phyloP scores from a whole-genome alignment of 1,140 invertebrate species.

The Lethocerus indicus region DNA sequence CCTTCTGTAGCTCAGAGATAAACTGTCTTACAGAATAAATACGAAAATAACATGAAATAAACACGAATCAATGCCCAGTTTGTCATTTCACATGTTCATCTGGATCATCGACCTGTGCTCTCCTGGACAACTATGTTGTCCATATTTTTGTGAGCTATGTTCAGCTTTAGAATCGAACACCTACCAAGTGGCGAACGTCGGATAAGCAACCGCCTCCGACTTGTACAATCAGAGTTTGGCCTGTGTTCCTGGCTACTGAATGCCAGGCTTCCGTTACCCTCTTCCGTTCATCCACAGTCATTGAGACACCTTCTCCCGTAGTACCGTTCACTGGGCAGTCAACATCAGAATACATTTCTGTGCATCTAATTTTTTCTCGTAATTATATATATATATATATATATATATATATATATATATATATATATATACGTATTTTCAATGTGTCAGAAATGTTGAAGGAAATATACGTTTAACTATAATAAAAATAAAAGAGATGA shows the following conservation, averaged over 20 bases:
- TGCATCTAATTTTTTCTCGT: neutral
- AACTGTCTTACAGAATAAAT: neutral
- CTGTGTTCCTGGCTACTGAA: constrained; percentile 30
- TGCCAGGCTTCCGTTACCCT: constrained; percentile 47
- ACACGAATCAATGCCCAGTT: neutral
- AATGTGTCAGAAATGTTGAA: neutral
- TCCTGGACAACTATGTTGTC: neutral
- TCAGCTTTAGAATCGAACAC: constrained; percentile 4
- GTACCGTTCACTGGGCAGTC: constrained; percentile 54
- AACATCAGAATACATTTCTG: constrained; percentile 10
- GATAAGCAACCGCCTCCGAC: constrained; percentile 51
- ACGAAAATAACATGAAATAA: neutral
- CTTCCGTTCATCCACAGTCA: constrained; percentile 52
- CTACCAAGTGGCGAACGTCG: constrained; percentile 53
- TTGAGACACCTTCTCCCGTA: constrained; percentile 54
- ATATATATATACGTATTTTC: neutral
- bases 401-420: neutral
- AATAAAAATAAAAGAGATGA: constrained; percentile 3
- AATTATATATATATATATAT: neutral
- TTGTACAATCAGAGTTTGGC: constrained; percentile 56
- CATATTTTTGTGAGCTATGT: neutral
- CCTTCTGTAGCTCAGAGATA: neutral
- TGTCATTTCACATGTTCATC: neutral
- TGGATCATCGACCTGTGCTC: neutral
- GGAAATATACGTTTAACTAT: neutral